Evolutionary conservation across 92 coral and sea anemone genomes (phyloP).

Genomic region (Paramuricea clavata): DNA sequence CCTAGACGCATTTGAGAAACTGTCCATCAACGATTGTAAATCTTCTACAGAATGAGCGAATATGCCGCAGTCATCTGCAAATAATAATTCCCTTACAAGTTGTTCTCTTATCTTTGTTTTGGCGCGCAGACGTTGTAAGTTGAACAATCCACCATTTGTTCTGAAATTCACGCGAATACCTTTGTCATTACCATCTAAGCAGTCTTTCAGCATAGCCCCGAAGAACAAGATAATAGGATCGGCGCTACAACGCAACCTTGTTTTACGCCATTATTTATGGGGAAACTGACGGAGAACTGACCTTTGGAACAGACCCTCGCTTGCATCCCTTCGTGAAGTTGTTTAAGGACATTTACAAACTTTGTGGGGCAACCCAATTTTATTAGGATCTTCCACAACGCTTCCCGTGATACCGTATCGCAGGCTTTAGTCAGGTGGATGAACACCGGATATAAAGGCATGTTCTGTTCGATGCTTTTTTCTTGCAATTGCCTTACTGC

Average conservation of each 20-base stretch:
- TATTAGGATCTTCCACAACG: not conserved
- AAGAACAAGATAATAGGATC: not conserved
- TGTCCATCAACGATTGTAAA: constrained; percentile 16
- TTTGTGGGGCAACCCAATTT: not conserved
- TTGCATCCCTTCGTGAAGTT: not conserved
- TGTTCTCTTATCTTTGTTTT: not conserved
- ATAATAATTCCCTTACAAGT: constrained; percentile 42
- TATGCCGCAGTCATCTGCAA: constrained; percentile 50
- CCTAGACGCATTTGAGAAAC: constrained; percentile 30
- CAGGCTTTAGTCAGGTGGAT: constrained; percentile 45
- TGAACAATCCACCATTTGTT: not conserved
- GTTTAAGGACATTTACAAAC: not conserved
- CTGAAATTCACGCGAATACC: not conserved
- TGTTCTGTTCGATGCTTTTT: constrained; percentile 29
- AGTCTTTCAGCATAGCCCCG: not conserved
- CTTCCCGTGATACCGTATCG: constrained; percentile 3
- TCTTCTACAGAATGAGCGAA: constrained; percentile 36
- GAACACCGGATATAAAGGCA: not conserved
- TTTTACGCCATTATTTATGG: constrained; percentile 12
- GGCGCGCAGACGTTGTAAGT: not conserved
- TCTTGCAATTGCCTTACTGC: constrained; percentile 44
- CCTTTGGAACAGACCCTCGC: not conserved
- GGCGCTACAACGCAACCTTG: constrained; percentile 42
- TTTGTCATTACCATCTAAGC: not conserved
- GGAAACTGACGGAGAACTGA: not conserved